Base-by-base conservation (phyloP, 2,113 vertebrate species). In the Rhinolophus ferrumequinum region DNA sequence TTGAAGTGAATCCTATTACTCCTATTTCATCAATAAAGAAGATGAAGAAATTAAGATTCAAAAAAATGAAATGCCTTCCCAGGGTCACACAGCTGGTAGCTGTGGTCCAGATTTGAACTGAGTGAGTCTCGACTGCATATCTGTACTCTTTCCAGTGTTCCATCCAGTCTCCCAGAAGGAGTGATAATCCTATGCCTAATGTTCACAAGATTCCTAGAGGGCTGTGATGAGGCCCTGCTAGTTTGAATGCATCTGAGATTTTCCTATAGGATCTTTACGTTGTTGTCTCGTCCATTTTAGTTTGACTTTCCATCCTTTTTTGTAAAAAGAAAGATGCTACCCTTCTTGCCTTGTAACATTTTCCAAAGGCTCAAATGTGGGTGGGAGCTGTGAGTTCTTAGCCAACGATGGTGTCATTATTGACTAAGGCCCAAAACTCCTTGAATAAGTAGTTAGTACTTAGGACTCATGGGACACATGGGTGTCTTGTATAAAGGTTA, bases 401-500 rank as follows among this genome's bases (percentile, higher is more conserved):
- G 84, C 10, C 60, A 88, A n/a, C 26, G 26, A n/a, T 50, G 8
- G 1, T 1, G 3, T 88, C 72, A 47, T 93, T 96, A 60, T 90
- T 94, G 90, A 87, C 70, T 35, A 58, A 94, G 58, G 50, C 38
- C 38, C 92, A 60, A 79, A 69, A 22, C 24, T 58, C n/a, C 50
- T 87, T 92, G 72, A 88, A n/a, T 80, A 86, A 92, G 79, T 93
- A 96, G 69, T 73, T 92, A 83, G 67, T 90, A 50, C 62, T 66
- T 62, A 83, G 66, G 95, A 72, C 82, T 95, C 86, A 5, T 6
- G 47, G 81, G 88, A 54, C 38, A 58, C 28, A 18, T 58, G 50
- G 58, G 33, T 94, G 41, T 62, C 81, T 81, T 82, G 73, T 19
- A 15, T 66, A 90, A 96, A 96, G 67, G 81, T 96, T 72, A 96